Base-by-base conservation (phyloP, 2,797 vertebrate genomes). In the Cetoscarus ocellatus region DNA sequence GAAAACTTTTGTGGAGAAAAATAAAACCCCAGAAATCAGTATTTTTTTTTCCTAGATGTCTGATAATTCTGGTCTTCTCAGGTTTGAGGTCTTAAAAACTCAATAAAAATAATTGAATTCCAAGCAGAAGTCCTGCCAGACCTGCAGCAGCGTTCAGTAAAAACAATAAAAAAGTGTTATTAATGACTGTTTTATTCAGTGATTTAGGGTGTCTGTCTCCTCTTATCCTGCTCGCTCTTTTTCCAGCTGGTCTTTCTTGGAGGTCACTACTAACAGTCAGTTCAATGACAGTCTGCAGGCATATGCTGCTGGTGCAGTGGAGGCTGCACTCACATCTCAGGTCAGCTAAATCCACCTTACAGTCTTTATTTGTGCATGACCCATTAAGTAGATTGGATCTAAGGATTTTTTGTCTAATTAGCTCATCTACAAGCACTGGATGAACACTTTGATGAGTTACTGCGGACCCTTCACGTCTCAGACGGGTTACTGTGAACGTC, bases 341-440 rank as follows among this genome's bases (percentile, higher is more conserved):
- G 98, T 98, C 70, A 85, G 83, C 38, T 18, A 15, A 10, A 70
- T 7, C 27, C 4, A 15, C 15, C 10, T 10, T 10, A 34, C 10
- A 7, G 48, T 8, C 6, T 6, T 14, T 18, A 15, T 59, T 39
- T 35, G 11, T 45, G 18, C 38, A 56, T 9, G 0, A 27, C 1
- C 14, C 18, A 52, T 5, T 14, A 52, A 49, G 18, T 17, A 7
- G 3, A 49, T 12, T 17, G 35, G 8, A 51, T 54, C 11, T 61
- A 1, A 65, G 42, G 10, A 19, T 1, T 57, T 10, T 77, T 2
- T 67, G 36, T 59, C 43, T 75, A 17, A 67, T 53, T 84, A 99
- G 97, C 96, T 97, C 75, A 96, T 99, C 85, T 97, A 97, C 77
- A 96, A 97, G 93, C 97, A 99, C 82, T 99, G 97, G 97, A 96